Evolutionary conservation across 2,113 vertebrate genomes (phyloP), one percentile per base, ranked within the genome.

Genomic region (Microtus pennsylvanicus): DNA sequence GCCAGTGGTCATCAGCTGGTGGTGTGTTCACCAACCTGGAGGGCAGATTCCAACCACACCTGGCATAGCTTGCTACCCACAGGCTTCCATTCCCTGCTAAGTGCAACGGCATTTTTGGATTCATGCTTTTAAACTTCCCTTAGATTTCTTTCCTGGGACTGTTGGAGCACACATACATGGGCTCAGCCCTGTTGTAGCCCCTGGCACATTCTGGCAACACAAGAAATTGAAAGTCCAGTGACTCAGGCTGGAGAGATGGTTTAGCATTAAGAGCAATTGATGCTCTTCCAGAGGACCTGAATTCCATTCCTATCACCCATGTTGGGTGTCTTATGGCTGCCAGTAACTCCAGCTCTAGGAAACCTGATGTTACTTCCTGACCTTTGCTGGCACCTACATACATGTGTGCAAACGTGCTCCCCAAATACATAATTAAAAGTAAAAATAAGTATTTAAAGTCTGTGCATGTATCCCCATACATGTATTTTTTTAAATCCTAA

Each of bases 91-190:
- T 35, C 75, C 83, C 76, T 50, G 69, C 35, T 55, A 52, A 63
- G 35, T 42, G 38, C 63, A 61, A 38, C 47, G 63, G 14, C 19
- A n/a, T 47, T 1, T 45, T 14, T 63, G 45, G 12, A n/a, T 28
- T 83, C 63, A 4, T 12, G 52, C 2, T 77, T 78, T 63, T 26
- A 19, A 1, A 55, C 14, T 35, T 38, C n/a, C 13, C 24, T 61
- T 7, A 2, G 14, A 35, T 3, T 14, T 55, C 80, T 82, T 94
- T 38, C 80, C 69, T 21, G 82, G 69, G 17, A 7, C 10, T 52
- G 0, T 38, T 14, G 58, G 58, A 17, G 14, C 17, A 52, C 19
- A 65, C 30, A 3, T 38, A 0, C 7, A 2, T 16, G n/a, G 63
- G 55, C 9, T 55, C 10, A 11, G 7, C 63, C 38, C 55, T 61